phyloP scores from a whole-genome alignment of 2,113 vertebrate genomes.

The Sinocyclocheilus anophthalmus region DNA sequence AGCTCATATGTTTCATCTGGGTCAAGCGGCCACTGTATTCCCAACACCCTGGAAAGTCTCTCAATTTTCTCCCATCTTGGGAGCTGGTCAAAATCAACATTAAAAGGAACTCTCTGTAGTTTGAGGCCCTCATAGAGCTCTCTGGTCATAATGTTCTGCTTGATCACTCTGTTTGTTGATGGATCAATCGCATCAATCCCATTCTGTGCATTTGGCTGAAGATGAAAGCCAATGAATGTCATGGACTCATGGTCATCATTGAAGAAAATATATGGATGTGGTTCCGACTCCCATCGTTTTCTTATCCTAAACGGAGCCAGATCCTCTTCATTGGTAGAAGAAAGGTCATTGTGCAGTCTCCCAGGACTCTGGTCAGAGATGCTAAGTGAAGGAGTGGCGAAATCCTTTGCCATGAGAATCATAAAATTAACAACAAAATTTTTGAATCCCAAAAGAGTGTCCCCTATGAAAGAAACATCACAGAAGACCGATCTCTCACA shows the following conservation, averaged over 20 bases:
- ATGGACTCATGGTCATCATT: conserved; percentile 88
- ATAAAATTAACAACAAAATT: conserved; percentile 93
- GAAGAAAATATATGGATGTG: conserved; percentile 96
- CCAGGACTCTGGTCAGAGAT: conserved; percentile 91
- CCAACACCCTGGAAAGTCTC: conserved; percentile 83
- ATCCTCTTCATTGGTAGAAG: conserved; percentile 79
- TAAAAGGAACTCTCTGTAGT: conserved; percentile 87
- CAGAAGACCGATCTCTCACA: conserved; percentile 91
- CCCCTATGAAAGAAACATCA: conserved; percentile 74
- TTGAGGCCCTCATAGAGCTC: conserved; percentile 77
- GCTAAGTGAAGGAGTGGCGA: conserved; percentile 88
- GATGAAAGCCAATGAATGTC: conserved; percentile 95
- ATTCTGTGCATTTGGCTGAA: conserved; percentile 64
- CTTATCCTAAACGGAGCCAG: conserved; percentile 88
- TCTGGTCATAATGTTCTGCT: conserved; percentile 79
- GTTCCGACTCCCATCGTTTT: conserved; percentile 91
- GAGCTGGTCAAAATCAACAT: conserved; percentile 84
- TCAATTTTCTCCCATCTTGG: conserved; percentile 84
- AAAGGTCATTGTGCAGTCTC: conserved; percentile 61
- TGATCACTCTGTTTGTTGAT: conserved; percentile 73
- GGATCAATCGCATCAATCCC: conserved; percentile 83
- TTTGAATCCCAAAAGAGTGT: conserved; percentile 88
- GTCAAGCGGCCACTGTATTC: conserved; percentile 81
- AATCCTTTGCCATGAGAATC: conserved; percentile 96
- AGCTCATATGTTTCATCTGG: conserved; percentile 93